These are phyloP conservation scores for Drosophila kohkoa DNA, from an alignment of 1,140 invertebrate genomes.

Conservation along the genomic window DNA sequence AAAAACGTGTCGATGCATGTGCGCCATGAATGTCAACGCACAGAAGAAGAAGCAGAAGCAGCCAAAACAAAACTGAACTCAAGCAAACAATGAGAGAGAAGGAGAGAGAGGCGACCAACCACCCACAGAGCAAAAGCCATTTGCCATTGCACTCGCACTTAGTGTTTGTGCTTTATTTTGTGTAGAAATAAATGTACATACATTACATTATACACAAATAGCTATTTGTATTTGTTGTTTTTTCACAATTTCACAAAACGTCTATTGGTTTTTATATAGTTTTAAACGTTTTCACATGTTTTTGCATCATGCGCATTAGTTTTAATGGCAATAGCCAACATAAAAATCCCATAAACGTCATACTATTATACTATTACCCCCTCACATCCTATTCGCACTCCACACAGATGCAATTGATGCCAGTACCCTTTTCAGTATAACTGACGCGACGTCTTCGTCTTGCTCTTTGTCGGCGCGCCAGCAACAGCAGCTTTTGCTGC, in stretches of 20 bases:
- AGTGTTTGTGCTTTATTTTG: neutral
- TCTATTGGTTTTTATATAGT: conserved; percentile 38
- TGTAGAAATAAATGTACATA: conserved; percentile 4
- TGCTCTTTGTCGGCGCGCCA: neutral
- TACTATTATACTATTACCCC: neutral
- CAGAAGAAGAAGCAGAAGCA: conserved; percentile 8
- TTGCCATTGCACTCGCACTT: conserved; percentile 2
- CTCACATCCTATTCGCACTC: neutral
- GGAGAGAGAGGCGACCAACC: conserved; percentile 1
- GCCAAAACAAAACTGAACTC: conserved; percentile 12
- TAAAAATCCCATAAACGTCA: conserved; percentile 30
- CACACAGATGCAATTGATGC: neutral
- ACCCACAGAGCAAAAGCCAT: conserved; percentile 3
- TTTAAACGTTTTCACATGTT: conserved; percentile 54
- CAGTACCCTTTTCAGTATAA: too few species aligned
- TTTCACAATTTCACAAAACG: conserved; percentile 6
- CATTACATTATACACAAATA: neutral
- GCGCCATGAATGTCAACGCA: conserved; percentile 27
- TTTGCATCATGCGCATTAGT: conserved; percentile 47
- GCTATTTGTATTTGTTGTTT: conserved; percentile 22
- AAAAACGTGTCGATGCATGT: conserved; percentile 53
- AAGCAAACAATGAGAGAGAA: conserved; percentile 2
- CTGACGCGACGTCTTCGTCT: neutral
- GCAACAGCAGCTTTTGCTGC: neutral
- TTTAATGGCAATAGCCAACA: conserved; percentile 41